A percentile compares a stretch with the other conserved stretches of the same genome.
Conservation (phyloP, 2,113 vertebrate genomes). For the Thryonomys swinderianus region DNA sequence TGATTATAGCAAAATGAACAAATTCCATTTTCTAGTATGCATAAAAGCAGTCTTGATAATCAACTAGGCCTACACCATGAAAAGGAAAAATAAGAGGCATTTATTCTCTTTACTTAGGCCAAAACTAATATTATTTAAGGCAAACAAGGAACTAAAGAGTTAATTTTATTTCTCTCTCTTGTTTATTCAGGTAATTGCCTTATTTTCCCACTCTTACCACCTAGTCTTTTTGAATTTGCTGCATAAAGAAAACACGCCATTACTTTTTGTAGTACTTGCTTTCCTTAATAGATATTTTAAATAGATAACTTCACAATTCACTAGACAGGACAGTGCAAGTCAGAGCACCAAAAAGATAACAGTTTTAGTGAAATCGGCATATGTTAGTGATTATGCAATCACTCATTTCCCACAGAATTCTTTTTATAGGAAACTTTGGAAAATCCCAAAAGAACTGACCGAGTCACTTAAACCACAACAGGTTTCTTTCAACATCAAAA, state of each 20-base stretch:
- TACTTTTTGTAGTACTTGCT: background rate
- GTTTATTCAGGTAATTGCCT: background rate
- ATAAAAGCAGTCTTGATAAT: background rate
- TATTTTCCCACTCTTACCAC: background rate
- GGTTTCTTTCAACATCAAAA: constrained; percentile 88
- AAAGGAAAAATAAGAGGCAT: background rate
- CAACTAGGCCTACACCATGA: background rate
- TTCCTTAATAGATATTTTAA: constrained; percentile 19
- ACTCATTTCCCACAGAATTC: constrained; percentile 89
- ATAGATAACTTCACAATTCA: constrained; percentile 64
- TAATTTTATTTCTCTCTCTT: background rate
- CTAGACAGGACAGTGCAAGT: constrained; percentile 80
- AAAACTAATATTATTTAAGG: background rate
- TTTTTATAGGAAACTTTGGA: constrained; percentile 89
- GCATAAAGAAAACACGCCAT: background rate
- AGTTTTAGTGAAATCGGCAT: constrained; percentile 87
- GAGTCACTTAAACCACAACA: constrained; percentile 89
- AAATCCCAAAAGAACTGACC: constrained; percentile 89
- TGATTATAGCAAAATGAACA: constrained; percentile 43
- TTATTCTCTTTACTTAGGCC: background rate
- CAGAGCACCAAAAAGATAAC: constrained; percentile 86
- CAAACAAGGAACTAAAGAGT: background rate
- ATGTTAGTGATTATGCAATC: constrained; percentile 89
- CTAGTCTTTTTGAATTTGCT: constrained; percentile 17
- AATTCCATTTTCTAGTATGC: background rate